phyloP scores from a whole-genome alignment of 2,888 invertebrate species.

The Electrophaes corylata region DNA sequence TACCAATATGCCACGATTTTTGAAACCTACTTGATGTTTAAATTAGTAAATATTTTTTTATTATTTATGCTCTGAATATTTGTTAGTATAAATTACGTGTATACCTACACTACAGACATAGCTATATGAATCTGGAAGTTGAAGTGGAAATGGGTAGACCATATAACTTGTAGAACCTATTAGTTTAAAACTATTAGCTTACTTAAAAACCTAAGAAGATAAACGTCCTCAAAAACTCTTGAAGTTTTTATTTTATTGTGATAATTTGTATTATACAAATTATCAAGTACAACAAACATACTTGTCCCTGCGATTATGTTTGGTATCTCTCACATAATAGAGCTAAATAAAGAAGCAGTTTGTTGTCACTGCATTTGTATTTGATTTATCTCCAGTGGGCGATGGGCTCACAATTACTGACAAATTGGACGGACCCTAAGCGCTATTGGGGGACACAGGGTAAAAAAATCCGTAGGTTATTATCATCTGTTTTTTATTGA shows the following conservation, averaged over 20 bases:
- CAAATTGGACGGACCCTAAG: conserved; percentile 29
- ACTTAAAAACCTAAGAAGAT: too few relatives aligned
- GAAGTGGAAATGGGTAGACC: too few relatives aligned
- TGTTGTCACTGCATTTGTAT: conserved; percentile 7
- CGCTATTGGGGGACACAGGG: conserved; percentile 27
- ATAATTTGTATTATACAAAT: too few relatives aligned
- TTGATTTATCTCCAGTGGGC: conserved; percentile 29
- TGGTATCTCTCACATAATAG: conserved; percentile 1
- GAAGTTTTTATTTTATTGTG: too few relatives aligned
- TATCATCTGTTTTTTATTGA: background rate
- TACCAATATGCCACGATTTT: conserved; percentile 29
- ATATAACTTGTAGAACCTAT: too few relatives aligned
- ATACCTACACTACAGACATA: too few relatives aligned
- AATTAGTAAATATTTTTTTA: conserved; percentile 8
- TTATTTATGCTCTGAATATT: too few relatives aligned
- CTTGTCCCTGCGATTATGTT: background rate
- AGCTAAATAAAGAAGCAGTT: conserved; percentile 9
- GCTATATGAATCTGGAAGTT: too few relatives aligned
- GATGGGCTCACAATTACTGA: conserved; percentile 31
- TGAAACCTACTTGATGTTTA: conserved; percentile 17
- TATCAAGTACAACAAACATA: too few relatives aligned
- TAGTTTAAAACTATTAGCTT: too few relatives aligned
- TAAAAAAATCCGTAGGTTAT: conserved; percentile 7
- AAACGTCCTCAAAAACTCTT: too few relatives aligned
- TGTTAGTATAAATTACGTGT: too few relatives aligned